Evolutionary conservation across 2,888 invertebrate genomes (phyloP).

Genomic region (Hydriomena furcata): DNA sequence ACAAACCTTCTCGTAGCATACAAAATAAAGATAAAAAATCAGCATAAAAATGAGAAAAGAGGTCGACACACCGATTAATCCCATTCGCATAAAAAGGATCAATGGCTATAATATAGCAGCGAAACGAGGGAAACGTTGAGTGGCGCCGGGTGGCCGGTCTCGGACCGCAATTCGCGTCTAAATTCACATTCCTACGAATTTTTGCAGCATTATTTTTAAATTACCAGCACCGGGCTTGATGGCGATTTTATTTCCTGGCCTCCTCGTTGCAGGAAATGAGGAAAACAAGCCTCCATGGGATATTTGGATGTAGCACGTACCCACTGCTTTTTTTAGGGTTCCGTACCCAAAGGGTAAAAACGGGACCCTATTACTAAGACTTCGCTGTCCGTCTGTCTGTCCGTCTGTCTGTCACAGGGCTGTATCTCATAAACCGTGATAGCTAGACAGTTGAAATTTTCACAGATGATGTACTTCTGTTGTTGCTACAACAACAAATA

Average conservation of each 20-base stretch:
- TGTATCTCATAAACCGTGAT: no score
- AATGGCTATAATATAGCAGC: constrained; percentile 34
- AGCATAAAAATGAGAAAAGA: constrained; percentile 11
- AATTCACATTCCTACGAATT: constrained; percentile 68
- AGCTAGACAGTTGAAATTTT: no score
- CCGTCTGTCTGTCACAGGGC: no score
- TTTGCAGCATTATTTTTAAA: constrained; percentile 78
- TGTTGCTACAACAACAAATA: no score
- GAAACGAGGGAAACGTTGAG: constrained; percentile 27
- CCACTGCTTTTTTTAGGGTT: constrained; percentile 31
- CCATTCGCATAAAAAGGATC: constrained; percentile 31
- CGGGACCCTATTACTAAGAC: no score
- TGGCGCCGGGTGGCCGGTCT: constrained; percentile 48
- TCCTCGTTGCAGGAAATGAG: constrained; percentile 70
- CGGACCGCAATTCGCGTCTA: constrained; percentile 66
- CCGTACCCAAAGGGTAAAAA: no score
- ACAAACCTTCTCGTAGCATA: no score
- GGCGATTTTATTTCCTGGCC: constrained; percentile 77
- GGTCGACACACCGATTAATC: constrained; percentile 23
- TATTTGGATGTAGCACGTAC: constrained; percentile 57
- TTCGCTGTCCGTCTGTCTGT: no score
- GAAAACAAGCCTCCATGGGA: constrained; percentile 66
- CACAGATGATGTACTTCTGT: no score
- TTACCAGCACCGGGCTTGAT: constrained; percentile 72
- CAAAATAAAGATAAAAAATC: not conserved